Conservation (phyloP, 2,113 vertebrate species). For the Canis aureus region DNA sequence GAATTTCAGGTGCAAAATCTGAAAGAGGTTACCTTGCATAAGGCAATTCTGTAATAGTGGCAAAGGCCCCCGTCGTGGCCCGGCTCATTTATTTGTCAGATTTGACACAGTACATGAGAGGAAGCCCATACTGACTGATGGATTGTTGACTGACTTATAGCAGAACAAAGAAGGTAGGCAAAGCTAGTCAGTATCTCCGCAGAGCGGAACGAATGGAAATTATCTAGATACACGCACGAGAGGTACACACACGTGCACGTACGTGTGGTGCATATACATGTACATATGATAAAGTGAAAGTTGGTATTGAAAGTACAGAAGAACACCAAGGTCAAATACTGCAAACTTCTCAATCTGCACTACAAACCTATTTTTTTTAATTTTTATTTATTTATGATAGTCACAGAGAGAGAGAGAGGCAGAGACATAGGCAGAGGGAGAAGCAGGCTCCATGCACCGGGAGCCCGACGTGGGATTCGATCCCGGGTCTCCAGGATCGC, state of each 20-base stretch:
- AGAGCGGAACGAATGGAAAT: background rate
- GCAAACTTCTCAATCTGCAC: background rate
- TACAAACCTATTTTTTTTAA: background rate
- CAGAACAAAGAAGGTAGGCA: background rate
- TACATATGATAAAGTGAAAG: background rate
- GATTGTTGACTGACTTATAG: background rate
- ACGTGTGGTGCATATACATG: background rate
- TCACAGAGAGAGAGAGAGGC: too few species aligned
- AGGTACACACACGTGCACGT: background rate
- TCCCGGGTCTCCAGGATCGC: too few species aligned
- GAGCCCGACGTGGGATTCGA: too few species aligned
- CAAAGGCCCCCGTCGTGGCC: background rate
- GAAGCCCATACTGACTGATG: rapidly evolving
- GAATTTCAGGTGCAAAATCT: background rate
- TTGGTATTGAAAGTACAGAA: background rate
- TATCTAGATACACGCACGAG: background rate
- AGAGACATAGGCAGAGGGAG: too few species aligned
- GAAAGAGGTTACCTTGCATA: background rate
- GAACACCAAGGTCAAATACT: background rate
- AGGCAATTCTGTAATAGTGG: background rate
- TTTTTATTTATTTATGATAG: too few species aligned
- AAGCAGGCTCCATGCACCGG: too few species aligned
- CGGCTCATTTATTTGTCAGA: background rate
- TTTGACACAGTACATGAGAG: rapidly evolving
- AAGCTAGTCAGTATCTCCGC: background rate